These are phyloP conservation scores for Mechanitis messenoides DNA, from an alignment of 2,888 invertebrate genomes.

Conservation along the genomic window DNA sequence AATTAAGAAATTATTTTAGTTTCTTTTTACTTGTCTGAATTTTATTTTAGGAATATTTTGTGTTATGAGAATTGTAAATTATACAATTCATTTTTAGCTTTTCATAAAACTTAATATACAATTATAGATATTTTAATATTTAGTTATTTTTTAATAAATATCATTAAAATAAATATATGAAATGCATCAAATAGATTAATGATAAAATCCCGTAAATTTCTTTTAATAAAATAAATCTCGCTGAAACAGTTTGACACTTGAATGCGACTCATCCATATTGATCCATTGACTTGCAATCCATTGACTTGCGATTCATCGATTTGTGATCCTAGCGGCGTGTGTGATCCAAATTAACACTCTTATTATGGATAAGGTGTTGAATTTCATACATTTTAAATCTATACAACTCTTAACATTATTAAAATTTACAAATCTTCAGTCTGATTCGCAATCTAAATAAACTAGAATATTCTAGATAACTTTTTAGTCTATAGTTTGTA, in stretches of 20 bases:
- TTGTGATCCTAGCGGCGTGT: slow-evolving; percentile 28
- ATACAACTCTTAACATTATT: not conserved
- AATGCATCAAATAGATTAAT: slow-evolving; percentile 11
- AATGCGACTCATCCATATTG: slow-evolving; percentile 69
- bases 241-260: slow-evolving; percentile 53
- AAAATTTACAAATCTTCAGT: not conserved
- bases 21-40: too few relatives aligned
- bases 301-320: slow-evolving; percentile 45
- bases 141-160: slow-evolving; percentile 13
- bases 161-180: slow-evolving; percentile 9
- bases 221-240: slow-evolving; percentile 30
- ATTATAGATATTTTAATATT: slow-evolving; percentile 11
- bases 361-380: slow-evolving; percentile 36
- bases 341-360: slow-evolving; percentile 52
- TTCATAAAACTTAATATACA: slow-evolving; percentile 8
- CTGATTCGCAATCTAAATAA: not conserved
- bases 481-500: too few relatives aligned
- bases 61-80: slow-evolving; percentile 7
- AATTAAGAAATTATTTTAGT: too few relatives aligned
- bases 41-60: too few relatives aligned
- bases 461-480: too few relatives aligned
- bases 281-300: slow-evolving; percentile 42
- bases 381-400: slow-evolving; percentile 40
- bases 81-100: slow-evolving; percentile 13
- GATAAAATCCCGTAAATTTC: slow-evolving; percentile 15